Evolutionary conservation across 2,797 vertebrate species (phyloP).

Genomic region (Malacoctenus gilli): DNA sequence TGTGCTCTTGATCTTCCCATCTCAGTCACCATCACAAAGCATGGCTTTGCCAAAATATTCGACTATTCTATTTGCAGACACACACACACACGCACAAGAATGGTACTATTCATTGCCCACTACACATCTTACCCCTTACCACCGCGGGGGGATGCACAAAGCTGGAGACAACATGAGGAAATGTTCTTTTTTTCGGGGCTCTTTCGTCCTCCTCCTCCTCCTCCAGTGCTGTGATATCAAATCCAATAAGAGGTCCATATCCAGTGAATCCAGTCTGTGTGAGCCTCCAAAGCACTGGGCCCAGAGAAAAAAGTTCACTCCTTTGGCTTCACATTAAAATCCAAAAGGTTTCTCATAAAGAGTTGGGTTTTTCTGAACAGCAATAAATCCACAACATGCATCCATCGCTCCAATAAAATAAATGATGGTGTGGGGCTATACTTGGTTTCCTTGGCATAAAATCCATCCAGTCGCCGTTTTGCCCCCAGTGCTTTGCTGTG

Average conservation of each 20-base stretch:
- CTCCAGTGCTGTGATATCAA: conserved; percentile 43
- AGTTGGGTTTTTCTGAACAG: conserved; percentile 21
- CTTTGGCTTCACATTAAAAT: conserved; percentile 61
- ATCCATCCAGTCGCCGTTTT: conserved; percentile 47
- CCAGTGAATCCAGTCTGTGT: conserved; percentile 41
- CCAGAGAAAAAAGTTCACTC: conserved; percentile 44
- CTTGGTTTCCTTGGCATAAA: conserved; percentile 64
- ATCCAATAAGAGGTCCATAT: conserved; percentile 39
- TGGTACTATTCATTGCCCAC: conserved; percentile 21
- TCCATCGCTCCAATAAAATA: conserved; percentile 46
- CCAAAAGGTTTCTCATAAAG: conserved; percentile 39
- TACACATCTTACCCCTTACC: conserved; percentile 27
- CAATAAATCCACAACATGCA: conserved; percentile 53
- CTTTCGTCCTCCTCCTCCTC: conserved; percentile 28
- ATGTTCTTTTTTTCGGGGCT: conserved; percentile 32
- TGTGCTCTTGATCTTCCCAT: not conserved
- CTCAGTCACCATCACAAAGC: conserved; percentile 9
- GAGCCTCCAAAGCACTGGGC: conserved; percentile 33
- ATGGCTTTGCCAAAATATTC: conserved; percentile 13
- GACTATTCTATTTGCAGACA: conserved; percentile 27
- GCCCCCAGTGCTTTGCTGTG: conserved; percentile 19
- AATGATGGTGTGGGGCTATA: conserved; percentile 19
- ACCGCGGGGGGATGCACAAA: conserved; percentile 25
- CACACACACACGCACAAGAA: not conserved
- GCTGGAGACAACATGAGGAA: conserved; percentile 29